Base-by-base conservation (phyloP, 2,888 invertebrate species). In the Toxonevra muliebris region DNA sequence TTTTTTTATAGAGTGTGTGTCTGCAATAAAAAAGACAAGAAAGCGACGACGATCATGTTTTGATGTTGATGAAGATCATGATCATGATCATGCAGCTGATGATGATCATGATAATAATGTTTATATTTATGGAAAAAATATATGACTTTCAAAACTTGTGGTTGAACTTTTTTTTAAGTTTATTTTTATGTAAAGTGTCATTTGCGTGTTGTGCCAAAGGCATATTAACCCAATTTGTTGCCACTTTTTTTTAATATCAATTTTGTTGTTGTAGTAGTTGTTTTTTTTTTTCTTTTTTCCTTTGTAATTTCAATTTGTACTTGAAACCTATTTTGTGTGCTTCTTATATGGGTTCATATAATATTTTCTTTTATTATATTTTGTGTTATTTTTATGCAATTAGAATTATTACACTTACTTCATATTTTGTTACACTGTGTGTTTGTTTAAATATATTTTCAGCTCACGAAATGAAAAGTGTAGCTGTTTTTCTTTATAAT, bases 161-260 rank as follows among this genome's bases (percentile, higher is more conserved):
- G 30, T 30, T 30, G 30, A 30, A 30, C 30, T 30, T 30, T 30
- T 30, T 30, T 30, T 30, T 30, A 30, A 4, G 30, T 30, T 30
- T 30, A 4, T 30, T 30, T 30, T 30, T 30, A 30, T 30, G 30
- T 30, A 30, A 30, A 30, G 30, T 30, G 30, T 30, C 30, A 30
- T 30, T 30, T 15, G 42, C 15, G 15, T 59, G 59, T 57, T 66
- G 66, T 61, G 64, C 68, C 71, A 68, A 45, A 69, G 65, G 66
- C 71, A 69, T 68, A 73, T 69, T 73, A 69, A 73, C 72, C 72
- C 61, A 73, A 69, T 73, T 72, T 41, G 9, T 19, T 20, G 53
- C 42, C 40, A 12, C 54, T 54, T 61, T 53, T 61, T 11, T 40
- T 30, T 30, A 30, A 30, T 4, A 4, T 40, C 19, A 59, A 54